Conservation (phyloP, 2,888 invertebrate species). For the Adelphocoris suturalis region DNA sequence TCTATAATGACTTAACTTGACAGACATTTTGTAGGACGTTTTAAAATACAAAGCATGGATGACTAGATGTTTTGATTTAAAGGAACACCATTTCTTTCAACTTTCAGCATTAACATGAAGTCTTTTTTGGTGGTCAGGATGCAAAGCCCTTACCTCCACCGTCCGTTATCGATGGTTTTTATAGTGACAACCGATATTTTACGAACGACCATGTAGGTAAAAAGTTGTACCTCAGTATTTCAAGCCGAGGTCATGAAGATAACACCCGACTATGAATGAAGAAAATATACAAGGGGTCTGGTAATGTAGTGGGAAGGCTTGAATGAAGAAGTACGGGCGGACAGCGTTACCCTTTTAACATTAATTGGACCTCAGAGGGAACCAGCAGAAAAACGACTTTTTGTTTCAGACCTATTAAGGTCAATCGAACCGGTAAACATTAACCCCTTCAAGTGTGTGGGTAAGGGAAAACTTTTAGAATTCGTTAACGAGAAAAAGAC, state of each 20-base stretch:
- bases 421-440: slow-evolving; percentile 54
- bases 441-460: slow-evolving; percentile 49
- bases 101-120: no score
- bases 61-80: no score
- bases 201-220: not conserved
- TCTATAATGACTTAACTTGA: no score
- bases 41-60: no score
- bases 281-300: slow-evolving; percentile 33
- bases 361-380: slow-evolving; percentile 47
- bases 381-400: slow-evolving; percentile 30
- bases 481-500: slow-evolving; percentile 20
- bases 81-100: no score
- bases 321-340: slow-evolving; percentile 46
- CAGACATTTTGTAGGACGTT: no score
- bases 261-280: slow-evolving; percentile 23
- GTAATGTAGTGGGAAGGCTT: slow-evolving; percentile 14
- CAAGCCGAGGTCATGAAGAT: slow-evolving; percentile 30
- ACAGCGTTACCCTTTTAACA: slow-evolving; percentile 49
- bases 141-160: no score
- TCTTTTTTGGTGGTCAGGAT: no score
- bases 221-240: slow-evolving; percentile 6
- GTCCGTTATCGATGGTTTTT: not conserved
- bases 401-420: slow-evolving; percentile 41
- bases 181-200: slow-evolving; percentile 7
- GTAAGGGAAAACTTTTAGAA: slow-evolving; percentile 38